Base-by-base conservation (phyloP, 2,888 invertebrate genomes). In the Autographa pulchrina region DNA sequence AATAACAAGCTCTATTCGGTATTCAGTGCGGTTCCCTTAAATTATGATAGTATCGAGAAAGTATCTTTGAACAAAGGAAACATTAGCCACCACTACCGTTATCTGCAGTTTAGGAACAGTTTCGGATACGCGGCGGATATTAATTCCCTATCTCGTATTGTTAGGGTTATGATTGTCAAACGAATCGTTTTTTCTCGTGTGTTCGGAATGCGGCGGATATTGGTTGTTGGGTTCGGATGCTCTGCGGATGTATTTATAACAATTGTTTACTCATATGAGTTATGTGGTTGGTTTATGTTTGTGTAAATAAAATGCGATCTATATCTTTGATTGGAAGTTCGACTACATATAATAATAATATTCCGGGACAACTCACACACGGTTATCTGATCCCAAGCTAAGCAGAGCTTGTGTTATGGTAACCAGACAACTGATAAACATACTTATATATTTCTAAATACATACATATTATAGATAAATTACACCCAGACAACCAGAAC, bases 1-100 rank as follows among this genome's bases (percentile, higher is more conserved):
- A 80, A 74, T 72, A 78, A 69, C 69, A 60, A 65, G 9, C 58
- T 25, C 54, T 16, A 59, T 64, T 83, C 67, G 25, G 73, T 74
- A 81, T 83, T 81, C 84, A 71, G 70, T 69, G 43, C 71, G 62
- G 52, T 66, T 18, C 60, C 20, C 78, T 43, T 72, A 75, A 83
- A 81, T 81, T 75, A 78, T 83, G 78, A 74, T 70, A 81, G 71
- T 73, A 77, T 82, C 72, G 78, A 78, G 75, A 80, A 84, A 75
- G 81, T 78, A 78, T 70, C 74, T 78, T 78, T 74, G 78, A 84
- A 78, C 75, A 82, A 78, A 73, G 65, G 76, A 65, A 67, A 74
- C 80, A 74, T 80, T 74, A 77, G 64, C 68, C 56, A 69, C 79
- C 75, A 70, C 72, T 69, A 69, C 52, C 71, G 76, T 84, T 83